phyloP scores from a whole-genome alignment of 2,888 invertebrate genomes.

The Brachynemurus nebulosus region DNA sequence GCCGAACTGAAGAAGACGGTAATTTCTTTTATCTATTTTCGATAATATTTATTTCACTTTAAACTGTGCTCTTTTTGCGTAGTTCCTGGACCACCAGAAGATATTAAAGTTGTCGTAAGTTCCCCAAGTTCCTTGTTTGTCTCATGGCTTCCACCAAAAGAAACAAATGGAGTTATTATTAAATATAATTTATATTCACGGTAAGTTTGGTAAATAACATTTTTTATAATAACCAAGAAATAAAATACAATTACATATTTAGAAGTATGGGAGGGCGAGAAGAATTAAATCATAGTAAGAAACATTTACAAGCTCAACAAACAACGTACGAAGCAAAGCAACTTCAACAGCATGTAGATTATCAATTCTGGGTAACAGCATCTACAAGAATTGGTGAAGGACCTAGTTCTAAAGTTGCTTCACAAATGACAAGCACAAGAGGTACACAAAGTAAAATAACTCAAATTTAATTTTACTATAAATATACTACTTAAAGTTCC shows the following conservation, averaged over 20 bases:
- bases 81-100: slow-evolving; percentile 68
- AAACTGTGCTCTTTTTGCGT: slow-evolving; percentile 18
- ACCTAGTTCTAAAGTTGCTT: slow-evolving; percentile 51
- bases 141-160: slow-evolving; percentile 61
- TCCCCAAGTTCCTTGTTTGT: slow-evolving; percentile 59
- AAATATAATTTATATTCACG: slow-evolving; percentile 60
- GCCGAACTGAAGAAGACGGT: slow-evolving; percentile 70
- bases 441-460: slow-evolving; percentile 24
- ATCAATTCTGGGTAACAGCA: slow-evolving; percentile 68
- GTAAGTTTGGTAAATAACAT: slow-evolving; percentile 21
- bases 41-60: background rate
- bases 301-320: slow-evolving; percentile 47
- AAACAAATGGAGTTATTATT: slow-evolving; percentile 62
- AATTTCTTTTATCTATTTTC: slow-evolving; percentile 17
- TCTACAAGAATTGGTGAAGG: slow-evolving; percentile 67
- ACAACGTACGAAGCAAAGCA: slow-evolving; percentile 52
- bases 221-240: background rate
- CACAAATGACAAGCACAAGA: slow-evolving; percentile 48
- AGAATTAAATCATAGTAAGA: slow-evolving; percentile 53
- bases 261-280: slow-evolving; percentile 52
- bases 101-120: slow-evolving; percentile 65
- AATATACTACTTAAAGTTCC: slow-evolving; percentile 33
- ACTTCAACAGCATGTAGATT: slow-evolving; percentile 53
- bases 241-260: background rate
- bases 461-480: background rate